A percentile compares a stretch with the other conserved stretches of the same genome.
These are phyloP conservation scores for Aphelinus atriplicis DNA, from an alignment of 1,140 invertebrate species.

Conservation along the genomic window DNA sequence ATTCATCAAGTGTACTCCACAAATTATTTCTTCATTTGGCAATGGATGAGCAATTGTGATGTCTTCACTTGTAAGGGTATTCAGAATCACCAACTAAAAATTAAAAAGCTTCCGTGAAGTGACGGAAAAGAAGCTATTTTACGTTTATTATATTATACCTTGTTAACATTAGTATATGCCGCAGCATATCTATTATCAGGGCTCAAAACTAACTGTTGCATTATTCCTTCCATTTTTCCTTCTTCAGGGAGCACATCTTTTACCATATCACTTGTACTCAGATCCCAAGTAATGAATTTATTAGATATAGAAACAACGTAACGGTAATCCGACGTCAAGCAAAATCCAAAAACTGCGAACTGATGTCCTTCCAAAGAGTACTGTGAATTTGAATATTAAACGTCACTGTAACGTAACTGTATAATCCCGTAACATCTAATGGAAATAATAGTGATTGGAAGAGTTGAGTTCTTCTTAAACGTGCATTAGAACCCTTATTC, in stretches of 20 bases:
- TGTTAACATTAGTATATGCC: slow-evolving; percentile 96
- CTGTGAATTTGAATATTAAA: slow-evolving; percentile 59
- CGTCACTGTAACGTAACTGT: background rate
- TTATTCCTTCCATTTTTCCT: slow-evolving; percentile 83
- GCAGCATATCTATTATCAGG: slow-evolving; percentile 96
- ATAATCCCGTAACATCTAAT: background rate
- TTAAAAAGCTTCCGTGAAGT: slow-evolving; percentile 1
- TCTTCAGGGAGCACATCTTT: slow-evolving; percentile 87
- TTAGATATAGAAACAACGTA: slow-evolving; percentile 97
- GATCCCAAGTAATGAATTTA: slow-evolving; percentile 96
- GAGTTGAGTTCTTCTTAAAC: too few relatives aligned
- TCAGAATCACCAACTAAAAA: slow-evolving; percentile 81
- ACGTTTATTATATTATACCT: slow-evolving; percentile 66
- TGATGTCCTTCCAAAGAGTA: slow-evolving; percentile 98
- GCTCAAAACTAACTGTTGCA: slow-evolving; percentile 93
- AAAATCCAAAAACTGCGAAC: slow-evolving; percentile 96
- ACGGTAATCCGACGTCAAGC: slow-evolving; percentile 89
- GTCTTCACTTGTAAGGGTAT: slow-evolving; percentile 92
- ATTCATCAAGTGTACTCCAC: slow-evolving; percentile 80
- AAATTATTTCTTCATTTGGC: slow-evolving; percentile 73
- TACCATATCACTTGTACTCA: slow-evolving; percentile 92
- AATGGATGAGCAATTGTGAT: slow-evolving; percentile 85
- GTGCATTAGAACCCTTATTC: too few relatives aligned
- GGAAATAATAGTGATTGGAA: too few relatives aligned
- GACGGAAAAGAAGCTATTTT: background rate